phyloP scores from a whole-genome alignment of 2,888 invertebrate species.

The Parasteatoda lunata region DNA sequence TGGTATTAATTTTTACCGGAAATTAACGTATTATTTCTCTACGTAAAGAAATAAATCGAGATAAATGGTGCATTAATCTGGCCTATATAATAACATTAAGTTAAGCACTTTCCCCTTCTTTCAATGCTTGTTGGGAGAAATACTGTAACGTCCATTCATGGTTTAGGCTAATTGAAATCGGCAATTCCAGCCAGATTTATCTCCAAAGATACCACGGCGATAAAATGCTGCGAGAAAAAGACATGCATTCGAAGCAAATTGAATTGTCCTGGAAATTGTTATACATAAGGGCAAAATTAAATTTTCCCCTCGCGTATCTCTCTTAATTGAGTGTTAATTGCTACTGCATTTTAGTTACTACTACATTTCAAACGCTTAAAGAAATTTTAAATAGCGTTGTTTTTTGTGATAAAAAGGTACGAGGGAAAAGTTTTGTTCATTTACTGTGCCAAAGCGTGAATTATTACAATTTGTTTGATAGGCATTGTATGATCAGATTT shows the following conservation, averaged over 20 bases:
- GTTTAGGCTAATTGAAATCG: conserved; percentile 50
- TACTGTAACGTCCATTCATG: neutral
- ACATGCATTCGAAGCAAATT: conserved; percentile 14
- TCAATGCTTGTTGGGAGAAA: neutral
- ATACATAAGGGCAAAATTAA: conserved; percentile 25
- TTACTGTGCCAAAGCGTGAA: too few relatives aligned
- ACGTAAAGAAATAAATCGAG: neutral
- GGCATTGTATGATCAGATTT: too few relatives aligned
- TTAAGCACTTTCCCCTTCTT: neutral
- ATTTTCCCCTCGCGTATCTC: conserved; percentile 30
- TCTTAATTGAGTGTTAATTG: conserved; percentile 51
- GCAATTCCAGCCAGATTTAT: conserved; percentile 53
- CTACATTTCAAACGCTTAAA: too few relatives aligned
- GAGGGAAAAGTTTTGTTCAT: too few relatives aligned
- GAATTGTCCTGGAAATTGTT: conserved; percentile 21
- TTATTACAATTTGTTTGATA: too few relatives aligned
- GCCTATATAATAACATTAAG: neutral
- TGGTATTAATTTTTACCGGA: too few relatives aligned
- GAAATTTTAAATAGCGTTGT: too few relatives aligned
- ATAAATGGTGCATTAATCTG: conserved; percentile 2
- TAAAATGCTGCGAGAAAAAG: neutral
- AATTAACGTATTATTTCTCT: too few relatives aligned
- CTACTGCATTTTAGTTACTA: neutral
- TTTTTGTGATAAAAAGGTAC: too few relatives aligned
- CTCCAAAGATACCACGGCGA: conserved; percentile 13